Base-by-base conservation (phyloP, 2,113 vertebrate genomes). In the Lagopus muta region DNA sequence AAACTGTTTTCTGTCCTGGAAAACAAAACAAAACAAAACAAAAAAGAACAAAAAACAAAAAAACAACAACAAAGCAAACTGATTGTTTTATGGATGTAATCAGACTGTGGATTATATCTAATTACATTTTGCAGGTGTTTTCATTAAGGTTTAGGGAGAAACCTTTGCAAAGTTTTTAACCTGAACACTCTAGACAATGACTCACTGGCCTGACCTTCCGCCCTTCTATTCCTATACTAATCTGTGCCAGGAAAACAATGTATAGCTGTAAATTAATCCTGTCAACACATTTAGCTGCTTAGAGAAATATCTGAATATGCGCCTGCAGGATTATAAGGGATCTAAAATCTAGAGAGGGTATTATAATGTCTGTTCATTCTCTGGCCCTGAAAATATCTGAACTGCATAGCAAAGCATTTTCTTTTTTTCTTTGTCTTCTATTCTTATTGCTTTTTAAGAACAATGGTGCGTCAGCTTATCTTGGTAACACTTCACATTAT, bases 301-400 rank as follows among this genome's bases (percentile, higher is more conserved):
- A 73, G 86, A 64, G 47, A 75, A 20, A 87, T 86, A 81, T 79
- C 69, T 92, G 87, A 95, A 74, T 92, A 82, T 78, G 55, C 13
- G 18, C 75, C 64, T 70, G 54, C 58, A 96, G 54, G 72, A 95
- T 97, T 97, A 96, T 70, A 86, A 92, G 70, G 84, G 73, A 85
- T 93, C 64, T 95, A 38, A n/a, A 84, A 32, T 62, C 25, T 36
- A 7, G 11, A 66, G 28, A 92, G 22, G 22, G 7, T 79, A 74
- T 94, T 94, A 38, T 81, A 89, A 78, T 69, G 38, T 88, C 54
- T 92, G 58, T 64, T 95, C 43, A 47, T 91, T 82, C 76, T 79
- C 54, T 96, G 82, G 45, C 64, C 45, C 36, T 86, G 72, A 16
- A 87, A 91, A 97, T 86, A 82, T 60, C 61, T 55, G 75, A 96